phyloP scores from a whole-genome alignment of 1,140 invertebrate species.

The Drosophila pseudoananassae region DNA sequence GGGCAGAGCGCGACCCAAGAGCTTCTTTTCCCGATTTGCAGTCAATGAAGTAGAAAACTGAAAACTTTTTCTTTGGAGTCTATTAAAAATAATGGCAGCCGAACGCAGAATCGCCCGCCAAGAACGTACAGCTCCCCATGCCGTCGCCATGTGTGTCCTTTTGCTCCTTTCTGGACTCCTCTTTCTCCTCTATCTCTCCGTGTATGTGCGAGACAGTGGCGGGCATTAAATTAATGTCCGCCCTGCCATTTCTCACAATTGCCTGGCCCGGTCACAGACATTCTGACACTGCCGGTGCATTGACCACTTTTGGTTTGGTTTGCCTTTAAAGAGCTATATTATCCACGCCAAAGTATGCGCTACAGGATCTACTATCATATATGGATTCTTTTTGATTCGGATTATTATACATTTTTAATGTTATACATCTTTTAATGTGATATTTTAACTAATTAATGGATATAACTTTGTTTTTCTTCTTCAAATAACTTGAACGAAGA shows the following conservation, averaged over 20 bases:
- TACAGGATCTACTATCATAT: background rate
- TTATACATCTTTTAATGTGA: no score
- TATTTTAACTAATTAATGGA: no score
- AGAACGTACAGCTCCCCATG: constrained; percentile 53
- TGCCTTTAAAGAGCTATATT: constrained; percentile 29
- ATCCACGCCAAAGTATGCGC: background rate
- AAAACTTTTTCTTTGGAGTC: constrained; percentile 79
- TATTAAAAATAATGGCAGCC: constrained; percentile 81
- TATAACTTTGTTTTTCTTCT: no score
- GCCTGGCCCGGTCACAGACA: constrained; percentile 29
- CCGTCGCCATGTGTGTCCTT: constrained; percentile 22
- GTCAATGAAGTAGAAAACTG: constrained; percentile 82
- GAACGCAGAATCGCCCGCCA: constrained; percentile 60
- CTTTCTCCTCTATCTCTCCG: constrained; percentile 3
- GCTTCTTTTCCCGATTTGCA: constrained; percentile 73
- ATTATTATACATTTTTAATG: no score
- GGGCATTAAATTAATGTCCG: constrained; percentile 62
- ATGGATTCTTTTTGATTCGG: background rate
- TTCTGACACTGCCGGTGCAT: constrained; percentile 33
- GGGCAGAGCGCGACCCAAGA: constrained; percentile 26
- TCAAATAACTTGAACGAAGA: no score
- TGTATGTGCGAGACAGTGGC: constrained; percentile 39
- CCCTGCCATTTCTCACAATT: constrained; percentile 51
- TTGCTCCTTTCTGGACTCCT: background rate
- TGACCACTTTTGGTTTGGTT: constrained; percentile 49